Conservation (phyloP, 2,797 vertebrate genomes). For the Sparus aurata region DNA sequence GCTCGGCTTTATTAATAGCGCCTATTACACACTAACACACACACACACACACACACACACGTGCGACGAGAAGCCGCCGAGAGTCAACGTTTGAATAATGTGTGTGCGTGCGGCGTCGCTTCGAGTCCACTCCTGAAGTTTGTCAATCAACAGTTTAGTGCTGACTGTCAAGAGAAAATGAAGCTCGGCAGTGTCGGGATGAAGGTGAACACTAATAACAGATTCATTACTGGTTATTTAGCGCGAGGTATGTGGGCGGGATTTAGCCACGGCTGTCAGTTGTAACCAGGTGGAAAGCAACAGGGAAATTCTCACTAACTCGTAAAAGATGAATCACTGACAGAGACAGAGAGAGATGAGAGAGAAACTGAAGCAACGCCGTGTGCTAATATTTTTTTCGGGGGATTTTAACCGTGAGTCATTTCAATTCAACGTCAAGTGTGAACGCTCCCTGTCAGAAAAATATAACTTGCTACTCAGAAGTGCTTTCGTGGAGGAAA, state of each 20-base stretch:
- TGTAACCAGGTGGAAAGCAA: conserved; percentile 69
- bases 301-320: conserved; percentile 68
- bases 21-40: conserved; percentile 69
- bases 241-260: conserved; percentile 65
- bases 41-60: conserved; percentile 43
- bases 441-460: conserved; percentile 59
- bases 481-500: conserved; percentile 27
- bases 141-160: conserved; percentile 70
- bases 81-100: conserved; percentile 60
- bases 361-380: conserved; percentile 57
- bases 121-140: conserved; percentile 71
- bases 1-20: conserved; percentile 80
- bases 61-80: conserved; percentile 33
- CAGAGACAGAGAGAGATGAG: conserved; percentile 60
- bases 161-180: conserved; percentile 44
- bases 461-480: conserved; percentile 51
- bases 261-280: conserved; percentile 68
- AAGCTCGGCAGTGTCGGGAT: conserved; percentile 37
- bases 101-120: conserved; percentile 31
- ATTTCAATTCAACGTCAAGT: conserved; percentile 58
- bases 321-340: conserved; percentile 74
- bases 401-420: conserved; percentile 72
- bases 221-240: conserved; percentile 68
- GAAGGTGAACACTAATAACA: conserved; percentile 59
- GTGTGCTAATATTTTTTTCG: conserved; percentile 54